phyloP scores from a whole-genome alignment of 2,797 vertebrate species.

The Onychomys arenicola region DNA sequence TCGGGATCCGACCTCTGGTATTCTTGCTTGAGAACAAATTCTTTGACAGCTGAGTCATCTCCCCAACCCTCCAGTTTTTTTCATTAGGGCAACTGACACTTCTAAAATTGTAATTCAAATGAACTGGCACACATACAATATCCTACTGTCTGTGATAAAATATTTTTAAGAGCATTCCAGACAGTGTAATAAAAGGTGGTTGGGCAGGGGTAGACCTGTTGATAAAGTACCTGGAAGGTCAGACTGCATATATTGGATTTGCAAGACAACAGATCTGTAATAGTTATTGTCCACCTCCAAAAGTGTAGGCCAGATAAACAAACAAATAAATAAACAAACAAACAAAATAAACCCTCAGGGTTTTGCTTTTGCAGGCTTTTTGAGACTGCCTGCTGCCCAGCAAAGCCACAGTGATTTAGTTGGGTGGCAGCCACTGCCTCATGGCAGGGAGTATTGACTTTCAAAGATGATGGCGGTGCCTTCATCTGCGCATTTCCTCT shows the following conservation, averaged over 20 bases:
- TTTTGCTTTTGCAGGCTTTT: not conserved
- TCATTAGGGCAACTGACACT: not conserved
- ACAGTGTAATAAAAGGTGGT: not conserved
- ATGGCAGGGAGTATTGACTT: conserved; percentile 13
- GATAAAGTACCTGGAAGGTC: not conserved
- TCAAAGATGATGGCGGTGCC: conserved; percentile 12
- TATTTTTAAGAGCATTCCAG: conserved; percentile 21
- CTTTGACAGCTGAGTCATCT: not conserved
- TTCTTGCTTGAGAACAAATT: not conserved
- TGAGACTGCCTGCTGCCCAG: rapidly evolving
- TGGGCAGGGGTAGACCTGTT: not conserved
- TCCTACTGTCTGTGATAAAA: not conserved
- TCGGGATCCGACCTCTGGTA: not conserved
- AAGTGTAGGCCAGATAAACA: not conserved
- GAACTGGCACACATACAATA: not conserved
- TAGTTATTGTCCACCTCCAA: not conserved
- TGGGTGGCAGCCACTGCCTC: not conserved
- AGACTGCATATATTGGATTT: conserved; percentile 17
- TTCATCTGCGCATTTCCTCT: conserved; percentile 69
- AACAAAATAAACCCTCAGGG: not conserved
- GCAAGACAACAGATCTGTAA: not conserved
- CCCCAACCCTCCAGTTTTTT: not conserved
- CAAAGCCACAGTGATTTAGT: not conserved
- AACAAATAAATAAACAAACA: no score
- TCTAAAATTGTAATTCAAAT: not conserved